Conservation (phyloP, 2,888 invertebrate genomes). For the Eupithecia abbreviata region DNA sequence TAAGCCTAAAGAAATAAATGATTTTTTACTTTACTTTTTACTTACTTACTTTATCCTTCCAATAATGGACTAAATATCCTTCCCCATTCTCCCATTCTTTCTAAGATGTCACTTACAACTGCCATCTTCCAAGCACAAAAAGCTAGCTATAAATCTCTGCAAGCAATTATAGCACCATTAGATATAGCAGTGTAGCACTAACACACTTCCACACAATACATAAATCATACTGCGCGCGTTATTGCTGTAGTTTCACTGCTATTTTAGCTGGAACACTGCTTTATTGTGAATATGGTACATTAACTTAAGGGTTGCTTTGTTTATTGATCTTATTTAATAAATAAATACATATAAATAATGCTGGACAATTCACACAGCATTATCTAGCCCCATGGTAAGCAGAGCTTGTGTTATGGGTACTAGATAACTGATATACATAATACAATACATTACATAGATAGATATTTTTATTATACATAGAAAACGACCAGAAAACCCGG, state of each 20-base stretch:
- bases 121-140: conserved; percentile 31
- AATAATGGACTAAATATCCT: not conserved
- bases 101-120: conserved; percentile 15
- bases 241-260: conserved; percentile 31
- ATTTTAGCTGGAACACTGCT: conserved; percentile 20
- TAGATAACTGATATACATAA: too few relatives aligned
- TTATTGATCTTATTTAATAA: too few relatives aligned
- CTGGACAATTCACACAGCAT: too few relatives aligned
- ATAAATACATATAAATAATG: too few relatives aligned
- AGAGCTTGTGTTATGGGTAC: too few relatives aligned
- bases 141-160: conserved; percentile 35
- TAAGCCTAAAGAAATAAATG: too few relatives aligned
- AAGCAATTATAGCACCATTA: conserved; percentile 36
- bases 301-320: not conserved
- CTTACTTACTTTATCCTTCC: not conserved
- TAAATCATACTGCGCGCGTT: conserved; percentile 38
- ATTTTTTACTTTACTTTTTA: too few relatives aligned
- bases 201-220: conserved; percentile 37
- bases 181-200: conserved; percentile 27
- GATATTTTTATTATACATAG: too few relatives aligned
- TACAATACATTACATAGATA: too few relatives aligned
- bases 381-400: too few relatives aligned
- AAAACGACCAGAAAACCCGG: too few relatives aligned
- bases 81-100: not conserved
- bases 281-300: conserved; percentile 1